These are phyloP conservation scores for Drosophila santomea DNA, from an alignment of 1,140 invertebrate genomes.

Conservation along the genomic window DNA sequence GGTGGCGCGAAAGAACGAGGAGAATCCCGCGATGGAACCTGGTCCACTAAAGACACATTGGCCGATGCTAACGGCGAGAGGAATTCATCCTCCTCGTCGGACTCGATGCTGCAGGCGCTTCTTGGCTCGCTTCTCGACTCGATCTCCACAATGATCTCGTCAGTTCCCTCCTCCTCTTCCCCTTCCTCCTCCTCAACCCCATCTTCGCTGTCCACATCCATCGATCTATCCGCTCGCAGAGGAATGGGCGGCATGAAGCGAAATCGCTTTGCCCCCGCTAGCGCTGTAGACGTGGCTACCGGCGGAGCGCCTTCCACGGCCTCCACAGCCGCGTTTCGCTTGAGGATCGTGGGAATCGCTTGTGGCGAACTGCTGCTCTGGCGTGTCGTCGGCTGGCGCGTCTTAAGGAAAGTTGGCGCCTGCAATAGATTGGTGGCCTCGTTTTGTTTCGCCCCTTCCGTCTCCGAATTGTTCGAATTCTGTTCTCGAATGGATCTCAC, in stretches of 20 bases:
- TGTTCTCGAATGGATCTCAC: background rate
- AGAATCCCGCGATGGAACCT: background rate
- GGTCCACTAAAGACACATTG: conserved; percentile 19
- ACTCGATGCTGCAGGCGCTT: conserved; percentile 2
- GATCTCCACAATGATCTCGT: conserved; percentile 66
- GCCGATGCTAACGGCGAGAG: conserved; percentile 42
- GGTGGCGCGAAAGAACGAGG: conserved; percentile 9
- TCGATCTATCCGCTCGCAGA: background rate
- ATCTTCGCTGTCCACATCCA: background rate
- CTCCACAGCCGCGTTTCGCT: background rate
- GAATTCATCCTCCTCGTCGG: conserved; percentile 40
- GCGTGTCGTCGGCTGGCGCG: background rate
- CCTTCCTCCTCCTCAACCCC: background rate
- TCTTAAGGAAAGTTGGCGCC: conserved; percentile 23
- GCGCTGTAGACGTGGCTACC: background rate
- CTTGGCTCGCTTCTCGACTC: conserved; percentile 13
- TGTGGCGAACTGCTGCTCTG: background rate
- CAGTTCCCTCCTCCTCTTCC: conserved; percentile 48
- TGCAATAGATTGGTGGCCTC: conserved; percentile 18
- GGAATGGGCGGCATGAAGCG: conserved; percentile 47
- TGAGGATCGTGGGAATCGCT: conserved; percentile 24
- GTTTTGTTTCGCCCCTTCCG: background rate
- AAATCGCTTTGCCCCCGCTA: conserved; percentile 9
- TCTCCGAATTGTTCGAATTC: background rate
- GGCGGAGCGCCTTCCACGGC: background rate